These are phyloP conservation scores for Thamnophis sirtalis DNA, from an alignment of 2,113 vertebrate genomes.

Conservation along the genomic window DNA sequence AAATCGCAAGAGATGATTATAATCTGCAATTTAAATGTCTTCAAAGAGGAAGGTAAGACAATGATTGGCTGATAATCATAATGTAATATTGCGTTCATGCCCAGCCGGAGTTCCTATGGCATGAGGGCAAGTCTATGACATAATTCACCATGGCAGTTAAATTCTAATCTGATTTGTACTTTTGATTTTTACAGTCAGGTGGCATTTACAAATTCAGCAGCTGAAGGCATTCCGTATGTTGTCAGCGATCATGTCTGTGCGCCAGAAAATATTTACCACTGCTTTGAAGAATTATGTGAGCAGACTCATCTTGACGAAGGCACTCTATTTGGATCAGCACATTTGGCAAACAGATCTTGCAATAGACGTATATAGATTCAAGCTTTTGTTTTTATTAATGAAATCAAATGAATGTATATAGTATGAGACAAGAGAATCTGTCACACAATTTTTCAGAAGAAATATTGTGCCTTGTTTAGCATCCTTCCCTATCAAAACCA, in stretches of 20 bases:
- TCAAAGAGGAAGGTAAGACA: neutral
- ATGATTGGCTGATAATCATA: neutral
- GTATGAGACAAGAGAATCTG: neutral
- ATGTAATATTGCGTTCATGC: neutral
- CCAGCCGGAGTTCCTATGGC: neutral
- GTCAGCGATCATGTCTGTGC: neutral
- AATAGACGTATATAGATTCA: neutral
- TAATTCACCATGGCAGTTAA: neutral
- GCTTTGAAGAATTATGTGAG: neutral
- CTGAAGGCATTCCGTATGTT: neutral
- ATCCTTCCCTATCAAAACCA: neutral
- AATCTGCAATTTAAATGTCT: neutral
- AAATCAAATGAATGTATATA: neutral
- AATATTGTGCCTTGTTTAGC: neutral
- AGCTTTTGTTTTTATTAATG: neutral
- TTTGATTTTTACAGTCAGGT: neutral
- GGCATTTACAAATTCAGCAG: neutral
- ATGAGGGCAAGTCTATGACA: neutral
- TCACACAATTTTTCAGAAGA: neutral
- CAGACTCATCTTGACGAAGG: neutral
- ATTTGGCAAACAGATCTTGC: neutral
- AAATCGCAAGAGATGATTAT: neutral
- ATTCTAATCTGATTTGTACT: neutral
- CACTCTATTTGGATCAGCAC: neutral
- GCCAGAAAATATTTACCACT: neutral